phyloP scores from a whole-genome alignment of 2,797 vertebrate species.

The Alectoris magna region DNA sequence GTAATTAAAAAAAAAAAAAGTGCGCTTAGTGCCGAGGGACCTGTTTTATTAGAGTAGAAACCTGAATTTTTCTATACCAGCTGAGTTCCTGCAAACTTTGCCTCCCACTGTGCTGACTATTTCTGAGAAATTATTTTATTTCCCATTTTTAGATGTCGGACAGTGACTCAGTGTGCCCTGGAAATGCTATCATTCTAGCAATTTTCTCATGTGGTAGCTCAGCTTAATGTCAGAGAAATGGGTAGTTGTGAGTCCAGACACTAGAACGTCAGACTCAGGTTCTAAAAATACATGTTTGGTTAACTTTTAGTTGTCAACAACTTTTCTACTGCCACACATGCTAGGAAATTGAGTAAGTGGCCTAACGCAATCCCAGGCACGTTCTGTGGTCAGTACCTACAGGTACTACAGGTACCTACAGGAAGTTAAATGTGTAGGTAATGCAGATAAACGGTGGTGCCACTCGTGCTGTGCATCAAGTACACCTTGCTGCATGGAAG shows the following conservation, averaged over 20 bases:
- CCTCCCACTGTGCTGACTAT: conserved; percentile 50
- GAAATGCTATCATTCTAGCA: conserved; percentile 77
- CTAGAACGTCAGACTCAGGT: conserved; percentile 47
- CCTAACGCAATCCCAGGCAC: background rate
- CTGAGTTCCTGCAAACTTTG: background rate
- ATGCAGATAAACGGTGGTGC: background rate
- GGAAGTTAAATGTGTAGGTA: background rate
- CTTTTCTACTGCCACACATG: conserved; percentile 54
- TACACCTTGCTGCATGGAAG: background rate
- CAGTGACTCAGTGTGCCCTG: conserved; percentile 81
- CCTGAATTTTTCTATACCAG: background rate
- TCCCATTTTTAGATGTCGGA: conserved; percentile 77
- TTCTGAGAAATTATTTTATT: conserved; percentile 75
- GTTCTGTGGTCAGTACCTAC: background rate
- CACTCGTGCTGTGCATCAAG: accelerated
- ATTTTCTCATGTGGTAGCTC: conserved; percentile 76
- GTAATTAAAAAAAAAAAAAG: background rate
- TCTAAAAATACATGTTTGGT: conserved; percentile 81
- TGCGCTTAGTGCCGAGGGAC: background rate
- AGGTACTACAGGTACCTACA: background rate
- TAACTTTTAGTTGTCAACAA: conserved; percentile 75
- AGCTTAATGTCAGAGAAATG: conserved; percentile 74
- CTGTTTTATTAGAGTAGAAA: conserved; percentile 24
- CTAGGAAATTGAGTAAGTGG: conserved; percentile 55
- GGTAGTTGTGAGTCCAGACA: conserved; percentile 74